Conservation (phyloP, 2,797 vertebrate species). For the Pterois miles region DNA sequence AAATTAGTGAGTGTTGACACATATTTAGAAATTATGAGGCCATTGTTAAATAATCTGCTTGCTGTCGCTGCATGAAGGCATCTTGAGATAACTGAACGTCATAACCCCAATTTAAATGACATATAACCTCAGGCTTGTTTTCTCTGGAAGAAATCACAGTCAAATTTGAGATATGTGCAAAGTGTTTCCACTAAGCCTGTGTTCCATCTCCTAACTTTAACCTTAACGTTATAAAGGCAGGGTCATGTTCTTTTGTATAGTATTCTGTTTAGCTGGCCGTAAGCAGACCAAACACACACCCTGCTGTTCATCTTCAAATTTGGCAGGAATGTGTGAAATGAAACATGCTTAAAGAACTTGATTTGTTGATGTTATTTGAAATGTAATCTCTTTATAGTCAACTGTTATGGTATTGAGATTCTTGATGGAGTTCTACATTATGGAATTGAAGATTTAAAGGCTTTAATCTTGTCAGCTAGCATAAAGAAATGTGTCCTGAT, state of each 20-base stretch:
- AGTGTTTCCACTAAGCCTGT: neutral
- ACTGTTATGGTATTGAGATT: neutral
- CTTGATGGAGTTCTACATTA: slow-evolving; percentile 14
- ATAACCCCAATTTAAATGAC: slow-evolving; percentile 68
- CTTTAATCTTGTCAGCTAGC: slow-evolving; percentile 66
- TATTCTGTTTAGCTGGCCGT: neutral
- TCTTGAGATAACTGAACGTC: slow-evolving; percentile 62
- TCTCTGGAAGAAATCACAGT: slow-evolving; percentile 1
- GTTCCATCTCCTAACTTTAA: neutral
- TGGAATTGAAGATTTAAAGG: slow-evolving; percentile 23
- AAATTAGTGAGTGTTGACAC: slow-evolving; percentile 49
- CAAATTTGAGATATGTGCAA: neutral
- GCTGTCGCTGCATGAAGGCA: slow-evolving; percentile 34
- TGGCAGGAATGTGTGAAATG: slow-evolving; percentile 46
- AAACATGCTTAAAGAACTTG: slow-evolving; percentile 34
- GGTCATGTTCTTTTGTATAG: neutral
- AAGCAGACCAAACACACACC: neutral
- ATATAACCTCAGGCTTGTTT: neutral
- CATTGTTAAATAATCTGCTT: slow-evolving; percentile 71
- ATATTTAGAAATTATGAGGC: slow-evolving; percentile 64
- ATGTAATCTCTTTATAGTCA: slow-evolving; percentile 65
- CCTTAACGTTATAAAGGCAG: neutral
- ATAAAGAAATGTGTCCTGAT: slow-evolving; percentile 20
- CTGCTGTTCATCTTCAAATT: slow-evolving; percentile 29
- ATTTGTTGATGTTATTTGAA: slow-evolving; percentile 60